Evolutionary conservation across 2,797 vertebrate species (phyloP).

Genomic region (Pantherophis alleghaniensis): DNA sequence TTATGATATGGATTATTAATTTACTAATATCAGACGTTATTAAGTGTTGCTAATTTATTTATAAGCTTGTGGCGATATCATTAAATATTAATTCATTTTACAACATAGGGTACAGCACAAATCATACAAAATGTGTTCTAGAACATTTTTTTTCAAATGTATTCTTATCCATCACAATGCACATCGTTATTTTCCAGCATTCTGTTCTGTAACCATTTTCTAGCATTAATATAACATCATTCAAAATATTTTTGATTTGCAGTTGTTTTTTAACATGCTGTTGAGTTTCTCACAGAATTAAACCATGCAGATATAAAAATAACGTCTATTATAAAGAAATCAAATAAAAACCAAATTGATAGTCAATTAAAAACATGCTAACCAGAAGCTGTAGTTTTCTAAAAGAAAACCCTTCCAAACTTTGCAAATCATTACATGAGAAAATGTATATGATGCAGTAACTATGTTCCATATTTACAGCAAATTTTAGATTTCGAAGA

Average conservation of each 20-base stretch:
- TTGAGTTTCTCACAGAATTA: constrained; percentile 51
- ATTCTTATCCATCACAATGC: background rate
- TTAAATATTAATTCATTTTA: constrained; percentile 18
- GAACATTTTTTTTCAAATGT: background rate
- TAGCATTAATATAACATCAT: constrained; percentile 36
- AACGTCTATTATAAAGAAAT: background rate
- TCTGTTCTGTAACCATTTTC: background rate
- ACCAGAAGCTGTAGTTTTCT: background rate
- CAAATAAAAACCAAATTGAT: background rate
- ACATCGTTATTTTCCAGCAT: background rate
- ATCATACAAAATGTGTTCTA: background rate
- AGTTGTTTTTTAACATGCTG: constrained; percentile 38
- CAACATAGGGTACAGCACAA: background rate
- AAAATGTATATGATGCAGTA: constrained; percentile 50
- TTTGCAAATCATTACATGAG: constrained; percentile 26
- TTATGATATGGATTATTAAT: background rate
- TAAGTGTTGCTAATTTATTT: constrained; percentile 23
- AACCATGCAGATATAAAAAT: constrained; percentile 13
- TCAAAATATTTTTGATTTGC: constrained; percentile 44
- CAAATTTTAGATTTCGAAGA: constrained; percentile 45
- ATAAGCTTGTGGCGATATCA: background rate
- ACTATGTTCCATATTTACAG: background rate
- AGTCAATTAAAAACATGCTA: background rate
- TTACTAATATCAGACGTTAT: constrained; percentile 10
- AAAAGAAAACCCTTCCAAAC: constrained; percentile 10